phyloP scores from a whole-genome alignment of 2,888 invertebrate species.

The Yponomeuta plumbellus region DNA sequence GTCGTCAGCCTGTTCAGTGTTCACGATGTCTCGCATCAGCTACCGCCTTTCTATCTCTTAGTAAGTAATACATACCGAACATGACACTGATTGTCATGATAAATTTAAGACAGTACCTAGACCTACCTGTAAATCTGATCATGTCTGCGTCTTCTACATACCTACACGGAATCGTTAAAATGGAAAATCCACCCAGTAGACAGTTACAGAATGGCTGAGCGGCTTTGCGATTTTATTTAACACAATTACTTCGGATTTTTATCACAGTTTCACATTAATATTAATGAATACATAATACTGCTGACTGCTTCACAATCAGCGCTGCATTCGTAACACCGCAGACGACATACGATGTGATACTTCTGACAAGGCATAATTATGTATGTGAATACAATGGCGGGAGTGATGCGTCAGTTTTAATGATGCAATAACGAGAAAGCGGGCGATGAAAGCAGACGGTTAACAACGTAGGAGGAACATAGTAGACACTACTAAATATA shows the following conservation, averaged over 20 bases:
- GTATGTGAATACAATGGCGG: background rate
- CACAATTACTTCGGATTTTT: background rate
- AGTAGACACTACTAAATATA: too few relatives aligned
- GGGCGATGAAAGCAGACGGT: constrained; percentile 14
- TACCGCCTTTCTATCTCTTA: too few relatives aligned
- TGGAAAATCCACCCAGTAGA: too few relatives aligned
- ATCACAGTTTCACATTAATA: too few relatives aligned
- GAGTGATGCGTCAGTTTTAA: constrained; percentile 9
- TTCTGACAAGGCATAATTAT: background rate
- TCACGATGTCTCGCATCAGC: too few relatives aligned
- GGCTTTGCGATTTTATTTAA: background rate
- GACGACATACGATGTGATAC: background rate
- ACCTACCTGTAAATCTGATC: too few relatives aligned
- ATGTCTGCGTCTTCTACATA: too few relatives aligned
- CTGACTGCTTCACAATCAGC: background rate
- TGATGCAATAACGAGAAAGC: constrained; percentile 13
- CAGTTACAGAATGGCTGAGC: background rate
- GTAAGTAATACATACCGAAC: too few relatives aligned
- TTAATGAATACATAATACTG: background rate
- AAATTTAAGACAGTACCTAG: too few relatives aligned
- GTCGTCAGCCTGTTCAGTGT: background rate
- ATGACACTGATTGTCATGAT: too few relatives aligned
- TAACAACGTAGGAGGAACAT: background rate
- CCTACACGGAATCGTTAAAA: too few relatives aligned
- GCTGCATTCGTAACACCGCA: background rate